Conservation (phyloP, 2,113 vertebrate species). For the Bubo bubo region DNA sequence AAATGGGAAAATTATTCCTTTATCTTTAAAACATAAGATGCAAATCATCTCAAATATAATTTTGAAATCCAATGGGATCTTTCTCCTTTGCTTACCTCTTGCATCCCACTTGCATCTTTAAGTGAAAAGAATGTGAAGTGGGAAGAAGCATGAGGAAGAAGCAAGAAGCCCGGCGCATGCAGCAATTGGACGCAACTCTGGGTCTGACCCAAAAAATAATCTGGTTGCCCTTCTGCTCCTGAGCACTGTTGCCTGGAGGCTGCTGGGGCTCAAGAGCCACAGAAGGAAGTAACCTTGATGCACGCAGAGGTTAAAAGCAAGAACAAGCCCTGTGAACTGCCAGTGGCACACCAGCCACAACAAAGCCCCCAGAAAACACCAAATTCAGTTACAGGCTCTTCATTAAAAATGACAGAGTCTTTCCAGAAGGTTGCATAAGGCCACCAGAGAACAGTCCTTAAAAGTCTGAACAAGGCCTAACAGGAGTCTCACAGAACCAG, state of each 20-base stretch:
- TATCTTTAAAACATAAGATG: not conserved
- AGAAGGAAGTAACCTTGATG: not conserved
- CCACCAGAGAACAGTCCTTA: not conserved
- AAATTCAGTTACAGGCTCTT: not conserved
- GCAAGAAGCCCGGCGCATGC: not conserved
- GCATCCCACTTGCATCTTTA: not conserved
- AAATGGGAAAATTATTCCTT: not conserved
- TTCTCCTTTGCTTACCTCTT: not conserved
- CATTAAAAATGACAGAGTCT: not conserved
- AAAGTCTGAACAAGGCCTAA: not conserved
- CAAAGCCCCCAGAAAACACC: not conserved
- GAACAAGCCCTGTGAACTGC: not conserved
- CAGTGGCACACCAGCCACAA: not conserved
- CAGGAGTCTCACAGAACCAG: not conserved
- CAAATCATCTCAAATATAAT: not conserved
- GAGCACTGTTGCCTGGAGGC: not conserved
- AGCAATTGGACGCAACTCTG: not conserved
- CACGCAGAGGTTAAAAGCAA: not conserved
- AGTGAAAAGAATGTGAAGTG: not conserved
- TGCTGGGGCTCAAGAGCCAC: not conserved
- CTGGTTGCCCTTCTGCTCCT: not conserved
- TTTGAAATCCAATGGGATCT: not conserved
- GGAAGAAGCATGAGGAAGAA: not conserved
- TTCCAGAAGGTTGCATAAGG: not conserved
- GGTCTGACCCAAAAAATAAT: not conserved